Base-by-base conservation (phyloP, 2,113 vertebrate species). In the Gymnorhina tibicen region DNA sequence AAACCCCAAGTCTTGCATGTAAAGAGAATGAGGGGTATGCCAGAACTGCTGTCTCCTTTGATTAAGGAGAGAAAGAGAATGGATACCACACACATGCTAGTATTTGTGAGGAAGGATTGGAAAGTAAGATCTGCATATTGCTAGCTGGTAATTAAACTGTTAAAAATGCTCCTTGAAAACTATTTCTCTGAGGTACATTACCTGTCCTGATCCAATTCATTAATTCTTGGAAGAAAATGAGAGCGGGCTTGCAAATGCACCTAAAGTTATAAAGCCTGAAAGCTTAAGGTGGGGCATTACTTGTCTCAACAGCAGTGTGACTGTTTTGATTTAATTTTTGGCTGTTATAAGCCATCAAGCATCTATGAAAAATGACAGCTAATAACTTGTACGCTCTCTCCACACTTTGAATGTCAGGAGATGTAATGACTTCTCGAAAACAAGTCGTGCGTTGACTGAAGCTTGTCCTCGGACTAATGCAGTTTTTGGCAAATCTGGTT, bases 401-500 rank as follows among this genome's bases (percentile, higher is more conserved):
- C 58, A 39, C 41, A 20, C 39, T 93, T 82, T 3, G 67, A 95
- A 69, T 95, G 77, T 97, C 62, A 94, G 6, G 89, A 97, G 79
- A 66, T 97, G 91, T 89, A 78, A 95, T 46, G 97, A 97, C 37
- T 96, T 98, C 72, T 80, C 97, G 83, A 96, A 97, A 93, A 91
- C 97, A 86, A 90, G 81, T 72, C 82, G 41, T 82, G 89, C 2
- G 2, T 89, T 98, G n/a, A 96, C 95, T 80, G 96, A 97, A 94
- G 91, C 91, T 95, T 98, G 97, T 95, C 97, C 97, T 62, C 41
- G n/a, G 85, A 96, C 95, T 91, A 97, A 68, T 49, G 91, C 95
- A 70, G 92, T 95, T 95, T 98, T 98, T 97, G 97, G 96, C 87
- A 97, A 90, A 95, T 93, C 91, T 91, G 96, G 95, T 92, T 94